Conservation (phyloP, 2,113 vertebrate genomes). For the Oryzias curvinotus region DNA sequence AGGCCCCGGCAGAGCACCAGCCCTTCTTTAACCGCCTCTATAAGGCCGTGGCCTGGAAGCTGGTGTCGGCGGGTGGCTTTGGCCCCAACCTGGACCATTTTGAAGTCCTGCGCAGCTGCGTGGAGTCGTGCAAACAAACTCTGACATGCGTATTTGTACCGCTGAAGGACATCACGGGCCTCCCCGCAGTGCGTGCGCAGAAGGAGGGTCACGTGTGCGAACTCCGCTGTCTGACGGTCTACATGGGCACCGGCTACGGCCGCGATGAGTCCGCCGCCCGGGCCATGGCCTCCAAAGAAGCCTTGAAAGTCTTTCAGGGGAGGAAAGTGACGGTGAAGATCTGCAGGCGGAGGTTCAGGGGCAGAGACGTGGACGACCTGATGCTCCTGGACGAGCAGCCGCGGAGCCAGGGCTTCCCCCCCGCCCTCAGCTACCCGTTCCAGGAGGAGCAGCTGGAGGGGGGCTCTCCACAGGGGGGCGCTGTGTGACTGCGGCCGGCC, state of each 20-base stretch:
- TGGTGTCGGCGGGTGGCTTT: conserved; percentile 94
- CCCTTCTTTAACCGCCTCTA: conserved; percentile 97
- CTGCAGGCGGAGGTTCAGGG: conserved; percentile 88
- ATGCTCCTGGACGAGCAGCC: conserved; percentile 91
- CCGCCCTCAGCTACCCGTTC: conserved; percentile 90
- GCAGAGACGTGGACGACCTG: conserved; percentile 91
- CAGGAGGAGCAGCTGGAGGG: conserved; percentile 54
- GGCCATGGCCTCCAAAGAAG: conserved; percentile 95
- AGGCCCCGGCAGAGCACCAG: conserved; percentile 86
- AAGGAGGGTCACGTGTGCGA: conserved; percentile 96
- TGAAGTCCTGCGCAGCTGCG: conserved; percentile 87
- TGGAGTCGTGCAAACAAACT: conserved; percentile 91
- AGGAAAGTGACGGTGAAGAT: conserved; percentile 93
- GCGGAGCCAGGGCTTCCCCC: conserved; percentile 87
- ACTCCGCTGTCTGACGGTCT: conserved; percentile 91
- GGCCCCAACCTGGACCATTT: conserved; percentile 89
- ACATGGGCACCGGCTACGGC: conserved; percentile 95
- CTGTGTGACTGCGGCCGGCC: too few species aligned
- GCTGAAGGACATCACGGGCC: conserved; percentile 91
- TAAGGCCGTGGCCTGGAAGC: conserved; percentile 95
- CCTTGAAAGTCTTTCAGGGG: conserved; percentile 93
- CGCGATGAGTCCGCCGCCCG: conserved; percentile 90
- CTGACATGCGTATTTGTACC: conserved; percentile 92
- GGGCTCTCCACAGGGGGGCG: conserved; percentile 14
- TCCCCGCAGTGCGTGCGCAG: conserved; percentile 89